phyloP scores from a whole-genome alignment of 2,113 vertebrate species.

The Pseudopipra pipra region DNA sequence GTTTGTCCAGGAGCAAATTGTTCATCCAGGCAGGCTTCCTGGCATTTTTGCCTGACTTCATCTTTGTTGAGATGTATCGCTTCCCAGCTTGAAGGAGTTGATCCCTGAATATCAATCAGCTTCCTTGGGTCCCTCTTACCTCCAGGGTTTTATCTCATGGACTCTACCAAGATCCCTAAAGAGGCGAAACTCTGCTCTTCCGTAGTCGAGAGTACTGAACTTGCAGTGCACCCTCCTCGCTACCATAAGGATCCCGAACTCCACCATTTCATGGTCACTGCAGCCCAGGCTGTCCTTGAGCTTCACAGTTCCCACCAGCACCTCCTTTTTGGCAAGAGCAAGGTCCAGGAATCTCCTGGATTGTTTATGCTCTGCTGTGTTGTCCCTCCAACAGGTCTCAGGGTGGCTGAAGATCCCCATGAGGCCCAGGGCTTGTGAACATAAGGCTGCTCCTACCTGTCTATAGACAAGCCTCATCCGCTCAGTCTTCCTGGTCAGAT shows the following conservation, averaged over 20 bases:
- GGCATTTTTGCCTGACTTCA: neutral
- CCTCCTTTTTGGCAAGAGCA: neutral
- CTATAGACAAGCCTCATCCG: neutral
- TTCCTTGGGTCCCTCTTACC: neutral
- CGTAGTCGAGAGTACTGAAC: neutral
- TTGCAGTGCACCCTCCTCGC: neutral
- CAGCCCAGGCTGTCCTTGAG: neutral
- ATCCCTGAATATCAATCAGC: neutral
- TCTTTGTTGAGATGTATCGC: neutral
- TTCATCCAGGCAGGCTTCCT: neutral
- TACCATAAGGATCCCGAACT: neutral
- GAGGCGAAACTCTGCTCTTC: neutral
- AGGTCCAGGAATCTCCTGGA: neutral
- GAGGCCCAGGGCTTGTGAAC: neutral
- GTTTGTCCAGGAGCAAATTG: neutral
- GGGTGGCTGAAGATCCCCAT: neutral
- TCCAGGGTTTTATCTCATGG: neutral
- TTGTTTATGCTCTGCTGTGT: neutral
- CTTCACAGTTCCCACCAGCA: neutral
- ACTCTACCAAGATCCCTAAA: neutral
- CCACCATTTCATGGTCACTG: neutral
- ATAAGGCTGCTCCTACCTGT: neutral
- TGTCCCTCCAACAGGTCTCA: neutral
- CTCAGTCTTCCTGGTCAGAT: neutral
- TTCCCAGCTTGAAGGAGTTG: neutral